These are phyloP conservation scores for Labroides dimidiatus DNA, from an alignment of 2,797 vertebrate species.

Conservation along the genomic window DNA sequence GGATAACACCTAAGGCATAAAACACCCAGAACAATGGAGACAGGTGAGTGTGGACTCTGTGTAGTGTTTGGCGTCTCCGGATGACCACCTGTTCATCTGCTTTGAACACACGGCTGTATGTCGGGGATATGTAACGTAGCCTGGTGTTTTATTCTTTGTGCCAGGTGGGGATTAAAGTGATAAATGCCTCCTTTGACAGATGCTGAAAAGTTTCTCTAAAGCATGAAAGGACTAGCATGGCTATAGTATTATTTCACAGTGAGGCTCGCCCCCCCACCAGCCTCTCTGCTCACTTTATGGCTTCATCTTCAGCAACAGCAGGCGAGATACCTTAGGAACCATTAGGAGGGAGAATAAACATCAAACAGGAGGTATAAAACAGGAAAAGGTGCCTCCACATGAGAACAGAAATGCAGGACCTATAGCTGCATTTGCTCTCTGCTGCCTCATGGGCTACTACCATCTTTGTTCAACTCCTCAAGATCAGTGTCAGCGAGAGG, in stretches of 20 bases:
- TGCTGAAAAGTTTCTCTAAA: slow-evolving; percentile 74
- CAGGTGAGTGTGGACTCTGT: slow-evolving; percentile 72
- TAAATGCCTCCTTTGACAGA: slow-evolving; percentile 82
- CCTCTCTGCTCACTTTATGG: slow-evolving; percentile 59
- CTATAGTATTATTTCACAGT: slow-evolving; percentile 52
- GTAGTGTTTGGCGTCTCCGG: slow-evolving; percentile 53
- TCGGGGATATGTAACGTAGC: slow-evolving; percentile 71
- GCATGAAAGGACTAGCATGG: slow-evolving; percentile 75
- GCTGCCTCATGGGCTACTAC: slow-evolving; percentile 43
- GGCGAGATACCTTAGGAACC: slow-evolving; percentile 34
- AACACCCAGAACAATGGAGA: slow-evolving; percentile 67
- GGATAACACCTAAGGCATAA: slow-evolving; percentile 49
- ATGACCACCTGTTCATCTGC: slow-evolving; percentile 83
- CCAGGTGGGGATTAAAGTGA: slow-evolving; percentile 81
- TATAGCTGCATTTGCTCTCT: slow-evolving; percentile 47
- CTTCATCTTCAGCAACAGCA: slow-evolving; percentile 37
- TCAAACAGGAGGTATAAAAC: slow-evolving; percentile 48
- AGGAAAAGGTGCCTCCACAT: slow-evolving; percentile 32
- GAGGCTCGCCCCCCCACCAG: slow-evolving; percentile 25
- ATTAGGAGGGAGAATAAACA: slow-evolving; percentile 43
- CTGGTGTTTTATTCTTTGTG: slow-evolving; percentile 76
- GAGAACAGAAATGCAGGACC: slow-evolving; percentile 54
- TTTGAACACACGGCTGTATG: slow-evolving; percentile 67
- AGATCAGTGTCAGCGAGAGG: slow-evolving; percentile 34
- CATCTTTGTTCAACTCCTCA: slow-evolving; percentile 54